Base-by-base conservation (phyloP, 1,140 invertebrate species). In the Procambarus virginalis region DNA sequence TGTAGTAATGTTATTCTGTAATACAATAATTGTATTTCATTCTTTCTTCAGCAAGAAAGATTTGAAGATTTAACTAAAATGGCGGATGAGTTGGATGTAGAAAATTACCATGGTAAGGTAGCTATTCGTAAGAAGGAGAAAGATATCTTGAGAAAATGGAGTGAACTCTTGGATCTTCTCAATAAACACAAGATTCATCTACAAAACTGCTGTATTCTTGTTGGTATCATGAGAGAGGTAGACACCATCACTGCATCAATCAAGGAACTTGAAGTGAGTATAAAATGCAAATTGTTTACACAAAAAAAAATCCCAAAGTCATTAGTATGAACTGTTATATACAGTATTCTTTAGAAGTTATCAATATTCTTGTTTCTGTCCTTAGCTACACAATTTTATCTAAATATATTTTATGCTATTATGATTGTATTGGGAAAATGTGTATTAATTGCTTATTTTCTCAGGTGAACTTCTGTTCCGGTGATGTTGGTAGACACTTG, bases 61-160 rank as follows among this genome's bases (percentile, higher is more conserved):
- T 99, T 99, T 93, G 96, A 98, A 92, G 97, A 99, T 94, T 95
- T 99, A 14, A 94, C 94, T 64, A 93, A 93, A 89, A 93, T 95
- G 92, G 94, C 94, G 17, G 92, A 92, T 73, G 92, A 92, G 78
- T 94, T 99, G 70, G 96, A 98, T 2, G 95, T 96, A 70, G 98
- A 99, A 94, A 97, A 97, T 92, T 99, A 99, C 94, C 97, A 99
- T 93, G 97, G 97, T 17, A 96, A 97, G 80, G 98, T 98, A 88
- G 95, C 96, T 10, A 97, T 99, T 4, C 95, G 96, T 86, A 94
- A 95, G 34, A 96, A 97, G 22, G 97, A 99, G 93, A 95, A 96
- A 84, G 97, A 98, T 92, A 98, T 99, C 20, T 95, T 98, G 92
- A 94, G 96, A 20, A 96, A 97, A 93, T 99, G 98, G 98, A 95